A percentile compares a stretch with the other conserved stretches of the same genome.
These are phyloP conservation scores for Cygnus atratus DNA, from an alignment of 2,113 vertebrate genomes.

Conservation along the genomic window DNA sequence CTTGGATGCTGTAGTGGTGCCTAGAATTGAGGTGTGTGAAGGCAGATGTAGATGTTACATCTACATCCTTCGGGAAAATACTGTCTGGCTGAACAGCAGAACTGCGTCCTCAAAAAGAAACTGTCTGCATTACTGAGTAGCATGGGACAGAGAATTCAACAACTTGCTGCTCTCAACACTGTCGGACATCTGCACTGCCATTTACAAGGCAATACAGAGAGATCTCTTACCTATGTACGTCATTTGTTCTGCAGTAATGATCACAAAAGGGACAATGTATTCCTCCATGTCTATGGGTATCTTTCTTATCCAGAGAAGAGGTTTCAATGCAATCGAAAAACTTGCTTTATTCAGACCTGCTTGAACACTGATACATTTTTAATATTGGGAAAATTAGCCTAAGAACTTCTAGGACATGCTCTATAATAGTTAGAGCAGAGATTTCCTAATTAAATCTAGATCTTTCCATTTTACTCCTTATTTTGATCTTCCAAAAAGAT, in stretches of 20 bases:
- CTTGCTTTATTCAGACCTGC: neutral
- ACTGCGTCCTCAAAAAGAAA: neutral
- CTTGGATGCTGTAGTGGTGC: neutral
- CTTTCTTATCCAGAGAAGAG: neutral
- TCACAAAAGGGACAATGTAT: neutral
- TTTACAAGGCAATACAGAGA: neutral
- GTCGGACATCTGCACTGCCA: neutral
- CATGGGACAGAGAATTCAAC: neutral
- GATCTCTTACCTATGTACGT: neutral
- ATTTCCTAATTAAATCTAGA: neutral
- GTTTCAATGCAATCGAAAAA: neutral
- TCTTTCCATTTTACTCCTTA: neutral
- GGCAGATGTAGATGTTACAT: neutral
- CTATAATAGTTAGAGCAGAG: neutral
- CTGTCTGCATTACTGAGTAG: neutral
- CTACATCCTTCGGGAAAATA: neutral
- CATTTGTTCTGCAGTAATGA: neutral
- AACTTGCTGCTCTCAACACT: neutral
- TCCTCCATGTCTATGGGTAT: neutral
- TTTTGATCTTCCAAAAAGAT: neutral
- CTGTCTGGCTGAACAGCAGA: neutral
- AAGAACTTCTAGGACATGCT: neutral
- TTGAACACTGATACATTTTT: neutral
- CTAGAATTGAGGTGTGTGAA: fast-evolving
- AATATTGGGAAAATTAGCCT: neutral